A percentile compares a stretch with the other conserved stretches of the same genome.
Evolutionary conservation across 2,888 invertebrate species (phyloP).

Genomic region (Sinotaia quadrata): DNA sequence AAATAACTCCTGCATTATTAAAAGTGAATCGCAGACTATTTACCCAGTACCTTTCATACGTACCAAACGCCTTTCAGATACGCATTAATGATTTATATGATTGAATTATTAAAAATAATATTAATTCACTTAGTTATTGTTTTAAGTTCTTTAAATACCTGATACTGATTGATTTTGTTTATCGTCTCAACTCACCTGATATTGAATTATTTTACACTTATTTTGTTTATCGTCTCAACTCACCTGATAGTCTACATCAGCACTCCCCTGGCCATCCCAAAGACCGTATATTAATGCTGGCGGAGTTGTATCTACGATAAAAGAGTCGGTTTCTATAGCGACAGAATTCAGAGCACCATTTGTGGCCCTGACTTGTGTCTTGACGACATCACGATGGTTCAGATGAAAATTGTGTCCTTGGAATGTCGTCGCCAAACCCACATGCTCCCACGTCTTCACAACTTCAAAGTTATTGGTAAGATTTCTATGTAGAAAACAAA

Average conservation of each 20-base stretch:
- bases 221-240: too few relatives aligned
- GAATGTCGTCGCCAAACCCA: slow-evolving; percentile 37
- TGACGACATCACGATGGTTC: slow-evolving; percentile 50
- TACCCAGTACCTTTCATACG: too few relatives aligned
- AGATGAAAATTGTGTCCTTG: slow-evolving; percentile 54
- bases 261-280: slow-evolving; percentile 43
- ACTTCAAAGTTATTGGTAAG: neutral
- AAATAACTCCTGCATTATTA: too few relatives aligned
- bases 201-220: too few relatives aligned
- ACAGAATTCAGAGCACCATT: slow-evolving; percentile 52
- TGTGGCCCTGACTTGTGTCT: slow-evolving; percentile 44
- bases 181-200: too few relatives aligned
- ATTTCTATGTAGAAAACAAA: neutral
- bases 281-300: slow-evolving; percentile 44
- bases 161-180: too few relatives aligned
- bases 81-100: too few relatives aligned
- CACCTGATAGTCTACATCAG: slow-evolving; percentile 52
- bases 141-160: too few relatives aligned
- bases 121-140: too few relatives aligned
- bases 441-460: slow-evolving; percentile 40
- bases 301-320: slow-evolving; percentile 55
- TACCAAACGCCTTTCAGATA: too few relatives aligned
- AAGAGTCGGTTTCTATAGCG: slow-evolving; percentile 39
- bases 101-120: too few relatives aligned
- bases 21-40: too few relatives aligned